Base-by-base conservation (phyloP, 1,140 invertebrate genomes). In the Ceratoteleas bidentatus region DNA sequence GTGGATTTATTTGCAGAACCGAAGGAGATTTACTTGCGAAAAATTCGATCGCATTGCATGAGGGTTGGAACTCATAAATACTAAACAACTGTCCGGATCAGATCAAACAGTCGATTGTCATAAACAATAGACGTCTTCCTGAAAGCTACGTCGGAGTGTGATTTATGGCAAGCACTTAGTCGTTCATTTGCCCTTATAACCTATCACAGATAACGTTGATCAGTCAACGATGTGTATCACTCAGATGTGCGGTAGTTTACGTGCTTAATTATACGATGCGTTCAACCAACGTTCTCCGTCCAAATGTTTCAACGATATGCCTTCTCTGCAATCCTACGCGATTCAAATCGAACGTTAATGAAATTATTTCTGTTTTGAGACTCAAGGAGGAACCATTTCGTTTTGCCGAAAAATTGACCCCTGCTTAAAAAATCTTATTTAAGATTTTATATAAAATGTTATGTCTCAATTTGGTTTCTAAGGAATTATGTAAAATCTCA, bases 251-350 rank as follows among this genome's bases (percentile, higher is more conserved):
- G 60, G 60, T 57, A 75, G 56, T 75, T 75, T 58, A 66, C 54
- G 54, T 60, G 34, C 72, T 75, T 66, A 75, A 75, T 75, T 75
- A 75, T 75, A 75, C 61, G 62, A 58, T 75, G 43, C 61, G 13
- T 16, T 66, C 45, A 66, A 66, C 72, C 53, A 75, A 75, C 72
- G 66, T 75, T 66, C 62, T 45, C 72, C 65, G 33, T 58, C 54
- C 50, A 65, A 66, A 65, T 75, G 61, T 24, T 32, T 10, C 45
- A 57, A 57, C 34, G 70, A 58, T 74, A 74, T 43, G 53, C 24
- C 47, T 47, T 36, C 58, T 34, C 47, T 24, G 54, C 58, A 66
- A 66, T 60, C 52, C n/a, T 33, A 43, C n/a, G 40, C 64, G 38
- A 52, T 33, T 45, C 64, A 40, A 58, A 14, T 45, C 34, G 43